Base-by-base conservation (phyloP, 2,797 vertebrate species). In the Enteromius unitaeniatus region DNA sequence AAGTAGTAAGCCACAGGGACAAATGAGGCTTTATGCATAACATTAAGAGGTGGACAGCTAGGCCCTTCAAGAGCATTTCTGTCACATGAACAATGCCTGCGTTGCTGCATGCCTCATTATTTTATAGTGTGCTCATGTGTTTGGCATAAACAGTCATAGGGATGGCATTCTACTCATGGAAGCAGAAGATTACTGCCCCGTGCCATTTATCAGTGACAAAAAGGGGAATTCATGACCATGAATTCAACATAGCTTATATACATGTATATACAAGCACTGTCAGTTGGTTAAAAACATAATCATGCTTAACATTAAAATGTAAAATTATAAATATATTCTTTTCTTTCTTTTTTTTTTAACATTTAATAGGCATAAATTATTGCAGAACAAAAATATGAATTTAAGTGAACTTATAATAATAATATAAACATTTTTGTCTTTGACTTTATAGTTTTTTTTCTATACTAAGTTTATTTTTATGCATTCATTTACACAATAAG, bases 21-120 rank as follows among this genome's bases (percentile, higher is more conserved):
- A 84, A 84, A 84, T 84, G 42, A 84, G 53, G 53, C 65, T 84
- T 84, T 49, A 84, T 84, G 65, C 65, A 78, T 72, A 78, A 72
- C 37, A 84, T 72, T 78, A 84, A 34, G 65, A 70, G 82, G 28
- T 72, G 53, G 75, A 84, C 40, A 78, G 28, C 51, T 14, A 37
- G 82, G 51, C 19, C 40, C 74, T 83, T 62, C 21, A 78, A 28
- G 6, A 62, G 75, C 10, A 1, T 78, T 70, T 70, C 65, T 70
- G 82, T 78, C 75, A 60, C 65, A 72, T 62, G 28, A 84, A 72
- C 82, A 78, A 78, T 78, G 67, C 15, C 64, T 37, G 82, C 51
- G 60, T 62, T 70, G 74, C 82, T 49, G 75, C 74, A 70, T 62
- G 65, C 75, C 75, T 84, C 82, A 84, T 84, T 78, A 84, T 78